phyloP scores from a whole-genome alignment of 2,797 vertebrate species.

The Nannoperca obscura region DNA sequence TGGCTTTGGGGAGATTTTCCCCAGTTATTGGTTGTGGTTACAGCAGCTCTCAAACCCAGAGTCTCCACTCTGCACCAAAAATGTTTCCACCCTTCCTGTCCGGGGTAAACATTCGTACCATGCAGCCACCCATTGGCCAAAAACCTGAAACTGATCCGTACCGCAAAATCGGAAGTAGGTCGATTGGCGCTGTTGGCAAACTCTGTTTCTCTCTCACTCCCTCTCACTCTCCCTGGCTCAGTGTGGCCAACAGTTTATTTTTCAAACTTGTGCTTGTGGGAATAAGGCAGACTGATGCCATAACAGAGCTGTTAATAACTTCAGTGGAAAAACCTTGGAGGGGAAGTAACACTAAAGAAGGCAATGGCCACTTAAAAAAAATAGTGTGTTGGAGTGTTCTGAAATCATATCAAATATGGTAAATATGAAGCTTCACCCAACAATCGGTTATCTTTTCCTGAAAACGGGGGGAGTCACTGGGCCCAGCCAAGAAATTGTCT shows the following conservation, averaged over 20 bases:
- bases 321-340: slow-evolving; percentile 51
- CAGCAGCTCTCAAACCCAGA: slow-evolving; percentile 39
- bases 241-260: slow-evolving; percentile 51
- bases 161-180: slow-evolving; percentile 70
- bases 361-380: slow-evolving; percentile 17
- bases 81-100: slow-evolving; percentile 56
- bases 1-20: slow-evolving; percentile 57
- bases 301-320: slow-evolving; percentile 58
- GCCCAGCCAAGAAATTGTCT: background rate
- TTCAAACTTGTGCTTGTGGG: slow-evolving; percentile 54
- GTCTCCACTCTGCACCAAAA: slow-evolving; percentile 43
- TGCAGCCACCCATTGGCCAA: slow-evolving; percentile 49
- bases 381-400: background rate
- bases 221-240: slow-evolving; percentile 24
- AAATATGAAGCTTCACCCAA: background rate
- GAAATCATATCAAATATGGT: background rate
- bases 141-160: slow-evolving; percentile 63
- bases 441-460: background rate
- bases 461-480: background rate
- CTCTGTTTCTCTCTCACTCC: slow-evolving; percentile 2
- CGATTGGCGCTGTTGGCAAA: slow-evolving; percentile 63
- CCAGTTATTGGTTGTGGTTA: slow-evolving; percentile 59
- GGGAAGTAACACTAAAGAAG: slow-evolving; percentile 37
- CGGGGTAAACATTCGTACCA: slow-evolving; percentile 56
- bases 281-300: slow-evolving; percentile 49